Evolutionary conservation across 1,140 invertebrate species (phyloP), one percentile per base, ranked within the genome.

Genomic region (Cotesia typhae): DNA sequence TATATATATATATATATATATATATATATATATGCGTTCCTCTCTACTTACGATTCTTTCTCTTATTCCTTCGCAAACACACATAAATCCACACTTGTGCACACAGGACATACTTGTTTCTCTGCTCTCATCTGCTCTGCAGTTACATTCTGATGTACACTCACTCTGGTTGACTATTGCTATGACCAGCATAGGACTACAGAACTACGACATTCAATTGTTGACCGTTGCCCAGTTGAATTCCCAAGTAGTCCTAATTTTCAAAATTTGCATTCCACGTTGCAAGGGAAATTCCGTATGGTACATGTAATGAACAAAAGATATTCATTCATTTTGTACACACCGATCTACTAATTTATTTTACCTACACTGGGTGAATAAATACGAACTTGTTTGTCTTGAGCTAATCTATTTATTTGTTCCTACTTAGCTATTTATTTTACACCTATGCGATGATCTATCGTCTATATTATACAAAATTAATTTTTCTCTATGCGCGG

Each of bases 201-300:
- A 28, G 28, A 2, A 3, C 28, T 52, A 36, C 38, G 14, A 17
- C 36, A 0, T 60, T 38, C 65, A 65, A 74, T 70, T 74, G 67
- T 74, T 74, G 72, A 74, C 72, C 72, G 51, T 67, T 55, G 59
- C 63, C 69, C 64, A 35, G 69, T 68, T 67, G 65, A 74, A 71
- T 71, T 63, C 64, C 55, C 64, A 28, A 71, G 20, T 17, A 63
- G 69, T 52, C 17, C 65, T 72, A 72, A 63, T 72, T 47, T 47
- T 66, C 55, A 57, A 55, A 60, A 72, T 72, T 72, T 72, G 65
- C 71, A 72, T 72, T 72, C 66, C 20, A 5, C 14, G 28, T 20
- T 7, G 35, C 17, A 37, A 28, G 10, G 14, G 38, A 67, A 67
- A 60, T 20, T 41, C 47, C 36, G 37, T 20, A 59, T 64, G 53